These are phyloP conservation scores for Alcedo atthis DNA, from an alignment of 2,797 vertebrate genomes.

Conservation along the genomic window DNA sequence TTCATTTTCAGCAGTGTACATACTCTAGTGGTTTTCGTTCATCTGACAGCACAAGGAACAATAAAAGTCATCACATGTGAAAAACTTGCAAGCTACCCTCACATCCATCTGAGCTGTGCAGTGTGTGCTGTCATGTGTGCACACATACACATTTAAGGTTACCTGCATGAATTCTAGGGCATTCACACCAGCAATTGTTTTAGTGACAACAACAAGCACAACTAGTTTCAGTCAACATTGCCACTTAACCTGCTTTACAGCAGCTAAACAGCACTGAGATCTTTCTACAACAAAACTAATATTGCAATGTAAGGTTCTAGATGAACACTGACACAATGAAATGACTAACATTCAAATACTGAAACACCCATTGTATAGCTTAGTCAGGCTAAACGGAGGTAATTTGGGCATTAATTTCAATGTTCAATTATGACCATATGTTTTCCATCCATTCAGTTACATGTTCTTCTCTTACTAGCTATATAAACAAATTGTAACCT, in stretches of 20 bases:
- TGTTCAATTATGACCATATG: not conserved
- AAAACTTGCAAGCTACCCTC: not conserved
- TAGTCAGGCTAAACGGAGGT: not conserved
- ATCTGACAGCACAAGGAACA: not conserved
- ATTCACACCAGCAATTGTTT: not conserved
- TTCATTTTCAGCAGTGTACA: not conserved
- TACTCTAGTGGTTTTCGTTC: not conserved
- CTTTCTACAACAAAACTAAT: not conserved
- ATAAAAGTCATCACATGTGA: not conserved
- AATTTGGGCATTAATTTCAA: not conserved
- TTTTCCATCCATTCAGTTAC: not conserved
- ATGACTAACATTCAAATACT: not conserved
- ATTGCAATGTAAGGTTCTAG: not conserved
- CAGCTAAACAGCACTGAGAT: not conserved
- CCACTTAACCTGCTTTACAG: not conserved
- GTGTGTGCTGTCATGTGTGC: fast-evolving
- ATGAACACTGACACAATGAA: not conserved
- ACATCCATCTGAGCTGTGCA: not conserved
- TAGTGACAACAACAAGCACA: not conserved
- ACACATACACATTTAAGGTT: fast-evolving
- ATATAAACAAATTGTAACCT: not conserved
- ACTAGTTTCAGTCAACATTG: not conserved
- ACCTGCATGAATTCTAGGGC: not conserved
- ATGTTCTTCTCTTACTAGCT: not conserved
- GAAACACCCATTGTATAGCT: not conserved